Conservation (phyloP, 1,140 invertebrate genomes). For the Leptopilina clavipes region DNA sequence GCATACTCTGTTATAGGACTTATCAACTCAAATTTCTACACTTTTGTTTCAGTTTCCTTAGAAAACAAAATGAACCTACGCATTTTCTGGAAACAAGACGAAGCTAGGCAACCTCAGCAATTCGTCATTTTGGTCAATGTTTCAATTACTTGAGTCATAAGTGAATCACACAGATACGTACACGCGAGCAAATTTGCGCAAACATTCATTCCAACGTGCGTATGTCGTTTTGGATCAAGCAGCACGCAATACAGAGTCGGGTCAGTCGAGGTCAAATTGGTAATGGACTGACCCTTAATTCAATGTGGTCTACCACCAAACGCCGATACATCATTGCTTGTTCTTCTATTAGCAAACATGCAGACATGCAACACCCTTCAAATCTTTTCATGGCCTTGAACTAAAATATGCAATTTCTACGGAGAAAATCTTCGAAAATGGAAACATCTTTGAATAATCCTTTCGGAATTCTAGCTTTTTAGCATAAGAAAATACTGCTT, state of each 20-base stretch:
- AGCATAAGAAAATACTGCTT: background rate
- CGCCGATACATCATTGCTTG: constrained; percentile 58
- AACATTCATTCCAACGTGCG: constrained; percentile 44
- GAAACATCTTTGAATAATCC: too few relatives aligned
- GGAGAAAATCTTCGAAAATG: background rate
- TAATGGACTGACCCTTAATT: constrained; percentile 67
- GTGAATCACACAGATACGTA: constrained; percentile 1
- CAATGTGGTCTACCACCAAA: constrained; percentile 45
- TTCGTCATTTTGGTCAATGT: constrained; percentile 13
- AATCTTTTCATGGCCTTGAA: constrained; percentile 49
- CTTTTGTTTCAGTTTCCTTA: background rate
- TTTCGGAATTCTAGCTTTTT: too few relatives aligned
- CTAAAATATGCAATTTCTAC: constrained; percentile 39
- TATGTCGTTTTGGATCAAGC: constrained; percentile 68
- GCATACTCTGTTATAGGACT: background rate
- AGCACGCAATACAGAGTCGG: constrained; percentile 65
- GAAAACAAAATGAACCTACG: background rate
- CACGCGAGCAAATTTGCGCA: constrained; percentile 29
- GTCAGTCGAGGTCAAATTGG: constrained; percentile 69
- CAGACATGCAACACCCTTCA: constrained; percentile 57
- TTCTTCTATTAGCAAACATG: constrained; percentile 51
- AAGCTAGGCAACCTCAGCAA: constrained; percentile 3
- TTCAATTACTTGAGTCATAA: constrained; percentile 10
- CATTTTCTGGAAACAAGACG: background rate
- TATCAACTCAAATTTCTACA: background rate